Evolutionary conservation across 2,113 vertebrate genomes (phyloP), one percentile per base, ranked within the genome.

Genomic region (Zosterops pallidus): DNA sequence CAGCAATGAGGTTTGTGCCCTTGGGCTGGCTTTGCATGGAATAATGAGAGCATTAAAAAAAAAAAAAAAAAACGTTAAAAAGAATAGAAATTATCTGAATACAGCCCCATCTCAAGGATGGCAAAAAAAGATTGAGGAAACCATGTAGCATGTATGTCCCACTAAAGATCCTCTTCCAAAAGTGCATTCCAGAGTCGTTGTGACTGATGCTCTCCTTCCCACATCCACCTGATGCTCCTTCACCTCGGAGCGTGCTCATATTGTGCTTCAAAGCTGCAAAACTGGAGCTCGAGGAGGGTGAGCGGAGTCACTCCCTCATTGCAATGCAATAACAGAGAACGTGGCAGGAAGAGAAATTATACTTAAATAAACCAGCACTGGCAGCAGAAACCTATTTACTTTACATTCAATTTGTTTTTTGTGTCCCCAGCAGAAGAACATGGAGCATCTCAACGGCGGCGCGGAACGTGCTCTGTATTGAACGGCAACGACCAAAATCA

Each of bases 371-470:
- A 94, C 83, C 9, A 1, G 37, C 24, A 33, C 56, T 86, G 83
- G 83, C 64, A 88, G 64, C 88, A 86, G 83, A 88, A 93, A 95
- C 52, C 33, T 80, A 70, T 94, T 95, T 88, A 69, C 60, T 95
- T 86, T 56, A 81, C 68, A 95, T 88, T 94, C 39, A 86, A 57
- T 95, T 92, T 94, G 69, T 31, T 92, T 87, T 75, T 83, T 64
- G 47, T 41, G 50, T 95, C 85, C 23, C 35, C 1, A 2, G 87
- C n/a, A 89, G 88, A 91, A 90, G 79, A 90, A 75, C 2, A 0
- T 4, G 12, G 50, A 77, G 64, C 47, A 49, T 83, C 75, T 71
- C 47, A 59, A 17, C 0, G 1, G 29, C 3, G 0, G 29, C 10
- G 12, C 1, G 29, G 71, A 60, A 72, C 8, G 0, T 67, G 85